These are phyloP conservation scores for Ramazzottius varieornatus DNA, from an alignment of 2,888 invertebrate genomes.

Conservation along the genomic window DNA sequence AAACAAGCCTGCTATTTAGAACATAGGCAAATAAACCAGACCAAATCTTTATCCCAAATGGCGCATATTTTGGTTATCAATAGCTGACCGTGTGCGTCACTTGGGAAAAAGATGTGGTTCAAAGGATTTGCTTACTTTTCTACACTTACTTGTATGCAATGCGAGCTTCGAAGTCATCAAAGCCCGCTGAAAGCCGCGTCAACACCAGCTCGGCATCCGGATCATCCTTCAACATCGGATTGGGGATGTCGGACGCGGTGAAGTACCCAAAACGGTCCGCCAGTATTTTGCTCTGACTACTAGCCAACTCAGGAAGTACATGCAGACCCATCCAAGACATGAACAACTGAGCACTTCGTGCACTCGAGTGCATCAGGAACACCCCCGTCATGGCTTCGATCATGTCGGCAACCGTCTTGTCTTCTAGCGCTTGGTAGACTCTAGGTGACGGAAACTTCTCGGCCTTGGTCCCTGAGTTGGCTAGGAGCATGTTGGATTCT, in stretches of 20 bases:
- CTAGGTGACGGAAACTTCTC: background rate
- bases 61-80: too few relatives aligned
- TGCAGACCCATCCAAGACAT: constrained; percentile 27
- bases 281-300: background rate
- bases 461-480: background rate
- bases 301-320: constrained; percentile 10
- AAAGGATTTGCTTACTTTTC: too few relatives aligned
- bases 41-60: too few relatives aligned
- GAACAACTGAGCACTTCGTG: constrained; percentile 22
- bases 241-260: background rate
- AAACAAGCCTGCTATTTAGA: too few relatives aligned
- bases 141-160: background rate
- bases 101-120: too few relatives aligned
- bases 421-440: constrained; percentile 10
- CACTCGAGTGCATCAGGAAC: constrained; percentile 32
- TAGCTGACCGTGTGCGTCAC: too few relatives aligned
- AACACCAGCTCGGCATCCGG: background rate
- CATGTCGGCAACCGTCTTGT: constrained; percentile 45
- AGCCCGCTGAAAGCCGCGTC: background rate
- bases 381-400: constrained; percentile 61
- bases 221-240: background rate
- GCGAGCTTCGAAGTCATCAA: background rate
- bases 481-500: background rate
- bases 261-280: background rate
- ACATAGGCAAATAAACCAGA: too few relatives aligned